Evolutionary conservation across 2,888 invertebrate species (phyloP), one percentile per base, ranked within the genome.

Genomic region (Eubasilissa splendida): DNA sequence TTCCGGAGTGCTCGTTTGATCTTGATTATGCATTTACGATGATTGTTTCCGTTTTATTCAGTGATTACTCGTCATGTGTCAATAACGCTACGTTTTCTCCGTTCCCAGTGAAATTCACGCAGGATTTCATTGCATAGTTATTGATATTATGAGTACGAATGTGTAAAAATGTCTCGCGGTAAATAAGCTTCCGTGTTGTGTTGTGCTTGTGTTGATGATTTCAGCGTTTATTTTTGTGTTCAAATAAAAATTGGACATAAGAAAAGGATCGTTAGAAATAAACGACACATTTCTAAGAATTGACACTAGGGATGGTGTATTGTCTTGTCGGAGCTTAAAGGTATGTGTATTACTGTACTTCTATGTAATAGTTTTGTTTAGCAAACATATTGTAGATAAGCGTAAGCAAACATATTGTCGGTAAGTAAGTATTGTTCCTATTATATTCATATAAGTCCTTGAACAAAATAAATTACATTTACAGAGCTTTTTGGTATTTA

Each of bases 111-210:
- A 58, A 56, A 66, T 76, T 77, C 77, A 80, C 80, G 80, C 80
- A 80, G 77, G 76, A 80, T 80, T 77, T 80, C 68, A 70, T 68
- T 77, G 22, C 73, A 70, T 63, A 54, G 80, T 74, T 77, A 80
- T 80, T 76, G 80, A 80, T 80, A 76, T 80, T 80, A 73, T 80
- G 80, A 73, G 77, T 80, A 80, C 76, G 68, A 73, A 66, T 73
- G 66, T 77, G 73, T 65, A 80, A 22, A 80, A 80, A 80, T 80
- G 80, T 80, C 80, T 80, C 80, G 53, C 77, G 73, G 77, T 80
- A 76, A 80, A 80, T 80, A 76, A 70, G 77, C 80, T 80, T 80
- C 77, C 80, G 80, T 77, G 80, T 80, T 80, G 80, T 80, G 80
- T 54, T 80, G 80, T 80, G 80, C 63, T 73, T 80, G 80, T 80